phyloP scores from a whole-genome alignment of 2,888 invertebrate genomes.

The Eristalinus sepulchralis region DNA sequence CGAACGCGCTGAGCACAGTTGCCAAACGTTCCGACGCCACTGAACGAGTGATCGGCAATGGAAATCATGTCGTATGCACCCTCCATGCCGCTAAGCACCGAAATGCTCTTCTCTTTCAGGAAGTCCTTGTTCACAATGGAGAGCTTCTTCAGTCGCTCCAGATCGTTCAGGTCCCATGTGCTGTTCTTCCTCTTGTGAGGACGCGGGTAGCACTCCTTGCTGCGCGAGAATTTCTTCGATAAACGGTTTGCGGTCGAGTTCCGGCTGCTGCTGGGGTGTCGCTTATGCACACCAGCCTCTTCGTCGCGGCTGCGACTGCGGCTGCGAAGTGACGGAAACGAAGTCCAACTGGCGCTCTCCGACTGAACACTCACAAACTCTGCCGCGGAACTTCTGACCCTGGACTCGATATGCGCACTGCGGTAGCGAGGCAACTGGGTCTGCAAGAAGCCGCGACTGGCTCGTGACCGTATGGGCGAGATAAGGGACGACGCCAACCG shows the following conservation, averaged over 20 bases:
- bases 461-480: constrained; percentile 37
- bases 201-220: constrained; percentile 10
- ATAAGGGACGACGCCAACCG: constrained; percentile 33
- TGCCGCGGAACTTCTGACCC: neutral
- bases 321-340: neutral
- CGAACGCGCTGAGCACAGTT: neutral
- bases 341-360: neutral
- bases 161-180: constrained; percentile 7
- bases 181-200: constrained; percentile 23
- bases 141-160: constrained; percentile 3
- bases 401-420: neutral
- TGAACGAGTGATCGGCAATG: too few relatives aligned
- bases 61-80: neutral
- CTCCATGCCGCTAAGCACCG: neutral
- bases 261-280: too few relatives aligned
- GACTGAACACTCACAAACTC: constrained; percentile 2
- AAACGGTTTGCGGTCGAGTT: neutral
- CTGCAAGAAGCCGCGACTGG: neutral
- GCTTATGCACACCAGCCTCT: too few relatives aligned
- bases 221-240: neutral
- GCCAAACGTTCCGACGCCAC: too few relatives aligned
- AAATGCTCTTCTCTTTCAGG: neutral
- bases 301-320: neutral
- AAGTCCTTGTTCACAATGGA: neutral
- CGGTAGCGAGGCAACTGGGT: neutral